Percentiles rank a stretch among this genome's conserved stretches.
Evolutionary conservation across 2,888 invertebrate genomes (phyloP).

Genomic region (Stenodema calcarata): DNA sequence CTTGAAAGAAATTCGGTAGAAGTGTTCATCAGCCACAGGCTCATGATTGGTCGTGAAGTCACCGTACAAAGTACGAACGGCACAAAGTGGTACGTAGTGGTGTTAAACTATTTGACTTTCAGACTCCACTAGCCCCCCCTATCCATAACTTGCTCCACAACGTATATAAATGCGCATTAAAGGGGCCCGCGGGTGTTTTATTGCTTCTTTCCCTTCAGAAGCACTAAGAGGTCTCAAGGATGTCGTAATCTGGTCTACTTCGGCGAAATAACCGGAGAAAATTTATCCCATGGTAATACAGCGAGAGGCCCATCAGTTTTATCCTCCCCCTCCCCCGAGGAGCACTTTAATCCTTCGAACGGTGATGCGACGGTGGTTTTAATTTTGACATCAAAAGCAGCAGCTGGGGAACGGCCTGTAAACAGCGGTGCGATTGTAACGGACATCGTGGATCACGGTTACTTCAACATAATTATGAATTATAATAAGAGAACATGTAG

Average conservation of each 20-base stretch:
- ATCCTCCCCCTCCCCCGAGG: background rate
- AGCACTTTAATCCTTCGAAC: background rate
- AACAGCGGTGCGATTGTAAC: background rate
- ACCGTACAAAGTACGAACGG: too few species aligned
- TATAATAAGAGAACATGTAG: too few species aligned
- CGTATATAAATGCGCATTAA: constrained; percentile 19
- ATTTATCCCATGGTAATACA: constrained; percentile 26
- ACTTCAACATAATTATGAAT: too few species aligned
- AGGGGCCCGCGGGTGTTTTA: constrained; percentile 29
- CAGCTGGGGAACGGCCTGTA: background rate
- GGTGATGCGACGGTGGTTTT: background rate
- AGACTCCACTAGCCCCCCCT: too few species aligned
- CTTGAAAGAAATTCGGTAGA: too few species aligned
- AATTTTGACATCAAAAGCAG: background rate
- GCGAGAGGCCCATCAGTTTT: background rate
- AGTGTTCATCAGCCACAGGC: too few species aligned
- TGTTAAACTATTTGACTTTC: background rate
- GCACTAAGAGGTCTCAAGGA: constrained; percentile 36
- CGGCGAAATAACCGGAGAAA: constrained; percentile 17
- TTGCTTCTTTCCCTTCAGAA: constrained; percentile 27
- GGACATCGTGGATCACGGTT: background rate
- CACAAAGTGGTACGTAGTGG: background rate
- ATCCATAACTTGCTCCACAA: background rate
- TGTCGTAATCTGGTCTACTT: constrained; percentile 24
- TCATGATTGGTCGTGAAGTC: too few species aligned